Base-by-base conservation (phyloP, 2,113 vertebrate species). In the Raja brachyura region DNA sequence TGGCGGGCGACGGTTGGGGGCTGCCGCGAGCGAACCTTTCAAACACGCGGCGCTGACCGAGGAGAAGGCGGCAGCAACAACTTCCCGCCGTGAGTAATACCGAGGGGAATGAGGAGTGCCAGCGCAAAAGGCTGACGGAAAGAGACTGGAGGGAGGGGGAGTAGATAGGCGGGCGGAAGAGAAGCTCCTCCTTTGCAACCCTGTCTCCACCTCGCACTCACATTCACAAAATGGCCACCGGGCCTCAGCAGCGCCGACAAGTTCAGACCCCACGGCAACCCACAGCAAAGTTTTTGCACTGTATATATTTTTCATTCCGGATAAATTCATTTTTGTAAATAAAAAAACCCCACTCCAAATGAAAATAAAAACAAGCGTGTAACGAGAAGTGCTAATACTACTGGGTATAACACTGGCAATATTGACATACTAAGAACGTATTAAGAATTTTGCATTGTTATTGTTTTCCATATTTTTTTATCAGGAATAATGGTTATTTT, bases 1-100 rank as follows among this genome's bases (percentile, higher is more conserved):
- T 22, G 54, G 20, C 2, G 54, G 48, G 83, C 5, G 59, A 31
- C 81, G 48, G 54, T 85, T 83, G 48, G 48, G 11, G 81, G 56
- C 22, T 13, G 59, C 83, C 28, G 28, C 28, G 83, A 88, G 59
- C 83, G 4, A 13, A 33, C n/a, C 61, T 33, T 31, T 88, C 6
- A 73, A 73, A 73, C 70, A 73, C 70, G 70, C 54, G 54, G 81
- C 59, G 48, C 16, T 22, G 54, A 28, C 79, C 5, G 18, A 83
- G 61, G 28, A 63, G 25, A 9, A 31, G 56, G 56, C 2, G 54
- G 20, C 18, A 31, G 56, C 90, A 39, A 28, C 88, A 73, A 73
- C 56, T 86, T 88, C 83, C 83, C 83, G 83, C 83, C 83, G 83
- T 88, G 83, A 66, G 59, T 88, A 88, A 88, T 33, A 61, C 83